Conservation (phyloP, 2,888 invertebrate genomes). For the Ramazzottius varieornatus region DNA sequence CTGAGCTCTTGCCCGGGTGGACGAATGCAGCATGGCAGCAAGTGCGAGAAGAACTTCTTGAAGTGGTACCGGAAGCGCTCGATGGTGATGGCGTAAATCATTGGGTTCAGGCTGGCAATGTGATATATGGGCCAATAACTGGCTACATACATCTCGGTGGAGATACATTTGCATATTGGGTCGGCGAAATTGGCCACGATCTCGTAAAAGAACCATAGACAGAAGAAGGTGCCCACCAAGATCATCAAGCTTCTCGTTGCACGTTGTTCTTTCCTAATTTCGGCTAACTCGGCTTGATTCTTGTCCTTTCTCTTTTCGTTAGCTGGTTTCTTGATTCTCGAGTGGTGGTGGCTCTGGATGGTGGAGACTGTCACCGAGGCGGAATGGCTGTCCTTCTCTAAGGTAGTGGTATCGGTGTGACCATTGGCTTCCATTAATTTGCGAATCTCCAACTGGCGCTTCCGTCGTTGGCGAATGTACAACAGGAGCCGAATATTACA, state of each 20-base stretch:
- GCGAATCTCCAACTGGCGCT: not conserved
- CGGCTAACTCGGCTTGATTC: not conserved
- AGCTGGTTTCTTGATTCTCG: not conserved
- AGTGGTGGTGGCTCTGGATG: not conserved
- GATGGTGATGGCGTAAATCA: not conserved
- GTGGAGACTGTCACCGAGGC: not conserved
- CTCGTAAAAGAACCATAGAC: not conserved
- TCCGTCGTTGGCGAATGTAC: not conserved
- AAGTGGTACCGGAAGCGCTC: slow-evolving; percentile 3
- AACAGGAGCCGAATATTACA: not conserved
- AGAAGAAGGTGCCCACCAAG: not conserved
- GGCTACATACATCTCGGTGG: not conserved
- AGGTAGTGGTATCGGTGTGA: not conserved
- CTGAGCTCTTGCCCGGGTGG: not conserved
- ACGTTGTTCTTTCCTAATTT: not conserved
- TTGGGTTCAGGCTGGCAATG: not conserved
- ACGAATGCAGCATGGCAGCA: not conserved
- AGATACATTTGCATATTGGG: not conserved
- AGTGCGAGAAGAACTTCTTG: not conserved
- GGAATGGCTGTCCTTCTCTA: not conserved
- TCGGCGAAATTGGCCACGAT: not conserved
- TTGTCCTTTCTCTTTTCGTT: not conserved
- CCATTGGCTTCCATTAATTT: not conserved
- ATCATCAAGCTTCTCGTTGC: not conserved
- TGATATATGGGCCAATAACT: not conserved